Conservation (phyloP, 2,888 invertebrate species). For the Yponomeuta sedellus region DNA sequence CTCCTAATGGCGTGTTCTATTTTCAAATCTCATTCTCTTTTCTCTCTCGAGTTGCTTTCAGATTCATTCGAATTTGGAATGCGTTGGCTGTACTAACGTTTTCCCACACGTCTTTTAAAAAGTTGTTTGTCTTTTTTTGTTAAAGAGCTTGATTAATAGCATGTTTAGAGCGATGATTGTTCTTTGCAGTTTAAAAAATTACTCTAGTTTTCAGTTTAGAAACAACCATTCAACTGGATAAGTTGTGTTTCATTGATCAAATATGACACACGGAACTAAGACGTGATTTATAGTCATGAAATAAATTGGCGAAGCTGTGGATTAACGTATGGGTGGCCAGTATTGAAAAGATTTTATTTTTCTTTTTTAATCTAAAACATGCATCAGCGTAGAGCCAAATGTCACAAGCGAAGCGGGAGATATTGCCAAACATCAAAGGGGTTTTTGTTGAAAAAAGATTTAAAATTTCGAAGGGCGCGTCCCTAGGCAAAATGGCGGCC, state of each 20-base stretch:
- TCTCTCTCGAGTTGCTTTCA: conserved; percentile 71
- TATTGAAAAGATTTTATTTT: conserved; percentile 37
- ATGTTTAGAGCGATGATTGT: conserved; percentile 50
- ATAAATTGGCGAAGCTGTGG: conserved; percentile 37
- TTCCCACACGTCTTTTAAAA: conserved; percentile 66
- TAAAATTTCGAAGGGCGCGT: conserved; percentile 71
- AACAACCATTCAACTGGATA: conserved; percentile 7
- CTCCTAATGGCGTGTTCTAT: conserved; percentile 75
- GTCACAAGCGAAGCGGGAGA: conserved; percentile 64
- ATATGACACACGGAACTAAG: conserved; percentile 9
- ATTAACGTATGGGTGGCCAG: conserved; percentile 31
- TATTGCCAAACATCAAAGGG: conserved; percentile 75
- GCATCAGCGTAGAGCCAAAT: conserved; percentile 73
- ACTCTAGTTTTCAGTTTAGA: conserved; percentile 11
- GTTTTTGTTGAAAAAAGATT: conserved; percentile 68
- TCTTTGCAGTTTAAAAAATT: conserved; percentile 31
- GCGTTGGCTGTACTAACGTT: conserved; percentile 61
- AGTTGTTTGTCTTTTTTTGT: conserved; percentile 57
- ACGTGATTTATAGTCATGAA: conserved; percentile 32
- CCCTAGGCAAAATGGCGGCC: conserved; percentile 71
- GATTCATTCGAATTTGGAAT: conserved; percentile 75
- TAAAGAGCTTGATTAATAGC: conserved; percentile 73
- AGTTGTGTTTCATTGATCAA: conserved; percentile 13
- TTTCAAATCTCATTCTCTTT: conserved; percentile 76
- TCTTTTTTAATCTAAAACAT: conserved; percentile 65